Evolutionary conservation across 2,888 invertebrate genomes (phyloP).

Genomic region (Leptinotarsa haldemani): DNA sequence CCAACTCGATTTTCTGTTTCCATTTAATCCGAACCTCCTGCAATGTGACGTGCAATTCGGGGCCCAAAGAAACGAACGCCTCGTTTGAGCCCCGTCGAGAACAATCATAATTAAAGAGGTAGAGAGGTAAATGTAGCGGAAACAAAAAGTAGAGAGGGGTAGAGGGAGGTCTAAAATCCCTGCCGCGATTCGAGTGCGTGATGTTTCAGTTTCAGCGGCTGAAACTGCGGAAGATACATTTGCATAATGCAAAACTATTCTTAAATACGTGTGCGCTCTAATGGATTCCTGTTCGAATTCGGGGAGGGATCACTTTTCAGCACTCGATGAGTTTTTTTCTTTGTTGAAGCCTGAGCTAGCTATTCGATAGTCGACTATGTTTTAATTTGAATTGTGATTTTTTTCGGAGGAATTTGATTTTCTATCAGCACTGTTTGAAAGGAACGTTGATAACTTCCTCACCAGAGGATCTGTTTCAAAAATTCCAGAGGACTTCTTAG

Average conservation of each 20-base stretch:
- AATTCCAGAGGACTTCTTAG: no score
- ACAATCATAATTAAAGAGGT: conserved; percentile 61
- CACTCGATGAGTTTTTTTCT: conserved; percentile 37
- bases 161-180: conserved; percentile 3
- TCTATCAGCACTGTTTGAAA: background rate
- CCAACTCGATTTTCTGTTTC: conserved; percentile 27
- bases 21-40: conserved; percentile 38
- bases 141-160: conserved; percentile 49
- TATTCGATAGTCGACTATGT: background rate
- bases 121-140: conserved; percentile 58
- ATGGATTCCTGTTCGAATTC: conserved; percentile 39
- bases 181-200: conserved; percentile 53
- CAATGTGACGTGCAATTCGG: conserved; percentile 53
- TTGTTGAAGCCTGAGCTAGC: conserved; percentile 23
- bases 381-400: background rate
- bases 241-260: conserved; percentile 59
- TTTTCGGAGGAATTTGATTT: background rate
- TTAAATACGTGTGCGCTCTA: conserved; percentile 41
- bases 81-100: conserved; percentile 56
- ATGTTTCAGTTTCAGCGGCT: conserved; percentile 47
- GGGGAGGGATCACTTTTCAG: conserved; percentile 37
- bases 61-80: conserved; percentile 51
- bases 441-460: no score
- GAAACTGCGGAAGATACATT: conserved; percentile 58
- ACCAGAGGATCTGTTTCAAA: no score